Evolutionary conservation across 2,797 vertebrate genomes (phyloP).

Genomic region (Sus cebifrons): DNA sequence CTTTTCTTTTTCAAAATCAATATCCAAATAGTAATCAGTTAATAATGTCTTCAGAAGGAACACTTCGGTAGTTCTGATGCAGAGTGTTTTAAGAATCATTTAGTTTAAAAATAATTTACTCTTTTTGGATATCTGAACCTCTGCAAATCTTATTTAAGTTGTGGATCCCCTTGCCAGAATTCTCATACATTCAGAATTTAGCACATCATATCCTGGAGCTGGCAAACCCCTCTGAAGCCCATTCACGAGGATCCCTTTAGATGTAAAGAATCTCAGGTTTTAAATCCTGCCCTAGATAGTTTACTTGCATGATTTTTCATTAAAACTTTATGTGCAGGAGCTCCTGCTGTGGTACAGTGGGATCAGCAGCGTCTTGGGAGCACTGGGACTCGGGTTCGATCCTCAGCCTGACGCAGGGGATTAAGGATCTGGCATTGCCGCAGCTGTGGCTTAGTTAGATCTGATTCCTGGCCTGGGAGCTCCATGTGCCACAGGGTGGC

Average conservation of each 20-base stretch:
- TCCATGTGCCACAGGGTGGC: no score
- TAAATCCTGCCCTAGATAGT: conserved; percentile 55
- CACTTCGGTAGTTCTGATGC: conserved; percentile 15
- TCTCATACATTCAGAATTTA: neutral
- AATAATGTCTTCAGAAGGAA: conserved; percentile 56
- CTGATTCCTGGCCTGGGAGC: no score
- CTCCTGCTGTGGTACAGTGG: no score
- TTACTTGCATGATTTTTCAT: conserved; percentile 58
- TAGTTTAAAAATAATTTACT: conserved; percentile 54
- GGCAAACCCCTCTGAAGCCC: neutral
- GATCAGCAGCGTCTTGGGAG: no score
- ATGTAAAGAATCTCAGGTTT: conserved; percentile 56
- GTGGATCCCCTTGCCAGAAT: neutral
- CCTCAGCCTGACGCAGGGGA: no score
- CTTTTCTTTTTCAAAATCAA: neutral
- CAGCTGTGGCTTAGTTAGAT: no score
- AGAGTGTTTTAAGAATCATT: conserved; percentile 58
- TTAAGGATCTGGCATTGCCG: no score
- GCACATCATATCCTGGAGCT: neutral
- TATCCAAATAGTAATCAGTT: conserved; percentile 30
- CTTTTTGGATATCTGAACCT: conserved; percentile 42
- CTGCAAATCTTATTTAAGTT: neutral
- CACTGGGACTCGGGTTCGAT: no score
- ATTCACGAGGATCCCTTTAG: neutral
- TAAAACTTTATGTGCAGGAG: conserved; percentile 16